phyloP scores from a whole-genome alignment of 2,113 vertebrate genomes.

The Onychostruthus taczanowskii region DNA sequence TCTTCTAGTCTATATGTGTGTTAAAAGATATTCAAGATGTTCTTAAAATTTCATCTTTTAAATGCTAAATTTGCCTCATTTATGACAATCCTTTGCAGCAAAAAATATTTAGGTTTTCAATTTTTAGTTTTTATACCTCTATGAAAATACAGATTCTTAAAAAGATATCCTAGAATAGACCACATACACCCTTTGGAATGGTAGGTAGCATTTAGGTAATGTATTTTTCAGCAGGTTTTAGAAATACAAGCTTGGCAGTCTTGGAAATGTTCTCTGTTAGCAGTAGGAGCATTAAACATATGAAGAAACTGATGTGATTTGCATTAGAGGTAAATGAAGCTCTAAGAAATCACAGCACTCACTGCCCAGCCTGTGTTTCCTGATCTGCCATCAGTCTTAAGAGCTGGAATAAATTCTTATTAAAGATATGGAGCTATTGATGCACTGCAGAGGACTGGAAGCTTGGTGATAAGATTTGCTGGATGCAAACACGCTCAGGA shows the following conservation, averaged over 20 bases:
- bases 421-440: background rate
- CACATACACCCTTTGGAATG: background rate
- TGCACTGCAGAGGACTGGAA: conserved; percentile 25
- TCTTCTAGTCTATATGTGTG: background rate
- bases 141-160: background rate
- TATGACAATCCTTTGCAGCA: background rate
- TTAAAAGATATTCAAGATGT: background rate
- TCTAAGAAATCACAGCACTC: background rate
- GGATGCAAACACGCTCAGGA: background rate
- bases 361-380: background rate
- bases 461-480: background rate
- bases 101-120: background rate
- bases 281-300: background rate
- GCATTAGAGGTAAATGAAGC: background rate
- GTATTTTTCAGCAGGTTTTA: background rate
- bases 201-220: background rate
- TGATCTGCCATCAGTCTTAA: background rate
- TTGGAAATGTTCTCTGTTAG: background rate
- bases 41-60: background rate
- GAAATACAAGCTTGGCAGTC: background rate
- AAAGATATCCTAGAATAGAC: background rate
- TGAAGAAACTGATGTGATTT: background rate
- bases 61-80: background rate
- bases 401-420: background rate
- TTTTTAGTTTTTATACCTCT: background rate